phyloP scores from a whole-genome alignment of 2,888 invertebrate genomes.

The Trichopria drosophilae region DNA sequence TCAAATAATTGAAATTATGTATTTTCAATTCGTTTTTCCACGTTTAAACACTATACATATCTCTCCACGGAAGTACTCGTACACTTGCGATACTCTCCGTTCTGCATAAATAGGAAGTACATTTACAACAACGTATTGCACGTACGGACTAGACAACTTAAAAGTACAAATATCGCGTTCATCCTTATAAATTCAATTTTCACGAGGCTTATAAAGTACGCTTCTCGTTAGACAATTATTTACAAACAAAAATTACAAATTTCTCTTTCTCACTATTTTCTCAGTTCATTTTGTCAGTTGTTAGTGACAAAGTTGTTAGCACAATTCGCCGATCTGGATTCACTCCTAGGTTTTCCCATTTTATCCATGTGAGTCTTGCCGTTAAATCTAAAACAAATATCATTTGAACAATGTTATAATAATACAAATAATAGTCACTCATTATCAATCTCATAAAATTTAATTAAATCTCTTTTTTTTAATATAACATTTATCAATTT shows the following conservation, averaged over 20 bases:
- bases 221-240: slow-evolving; percentile 19
- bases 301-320: slow-evolving; percentile 77
- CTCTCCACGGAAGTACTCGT: no score
- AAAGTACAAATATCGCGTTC: slow-evolving; percentile 32
- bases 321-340: slow-evolving; percentile 85
- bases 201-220: slow-evolving; percentile 10
- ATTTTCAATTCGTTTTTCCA: no score
- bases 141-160: slow-evolving; percentile 42
- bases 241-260: slow-evolving; percentile 2
- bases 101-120: slow-evolving; percentile 44
- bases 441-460: no score
- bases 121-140: slow-evolving; percentile 48
- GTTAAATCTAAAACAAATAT: slow-evolving; percentile 86
- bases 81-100: no score
- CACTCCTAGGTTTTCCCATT: slow-evolving; percentile 97
- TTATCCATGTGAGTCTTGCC: slow-evolving; percentile 96
- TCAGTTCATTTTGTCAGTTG: slow-evolving; percentile 66
- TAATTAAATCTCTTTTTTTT: no score
- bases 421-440: no score
- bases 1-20: no score
- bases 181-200: slow-evolving; percentile 21
- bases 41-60: no score
- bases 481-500: no score
- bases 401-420: no score
- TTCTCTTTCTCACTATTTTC: slow-evolving; percentile 8